Conservation (phyloP, 2,797 vertebrate species). For the Garrulus glandarius region DNA sequence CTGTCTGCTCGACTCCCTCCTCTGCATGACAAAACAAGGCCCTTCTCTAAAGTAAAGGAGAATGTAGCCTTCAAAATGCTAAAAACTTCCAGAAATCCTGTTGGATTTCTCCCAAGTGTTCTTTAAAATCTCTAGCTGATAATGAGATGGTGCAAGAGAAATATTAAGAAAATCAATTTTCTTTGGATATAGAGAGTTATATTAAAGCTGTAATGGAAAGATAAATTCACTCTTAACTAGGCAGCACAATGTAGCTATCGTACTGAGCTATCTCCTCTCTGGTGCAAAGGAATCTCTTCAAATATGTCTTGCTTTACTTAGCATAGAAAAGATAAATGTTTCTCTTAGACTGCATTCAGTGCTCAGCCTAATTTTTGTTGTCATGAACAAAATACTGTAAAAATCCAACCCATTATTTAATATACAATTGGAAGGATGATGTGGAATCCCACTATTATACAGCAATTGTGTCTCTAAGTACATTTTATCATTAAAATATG, state of each 20-base stretch:
- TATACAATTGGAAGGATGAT: neutral
- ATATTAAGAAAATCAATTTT: conserved; percentile 27
- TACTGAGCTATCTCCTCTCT: neutral
- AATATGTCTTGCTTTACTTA: neutral
- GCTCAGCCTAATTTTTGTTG: neutral
- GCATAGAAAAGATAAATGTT: conserved; percentile 7
- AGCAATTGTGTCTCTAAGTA: neutral
- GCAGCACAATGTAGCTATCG: neutral
- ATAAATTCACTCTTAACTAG: conserved; percentile 26
- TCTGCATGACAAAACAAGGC: fast-evolving
- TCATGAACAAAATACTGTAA: neutral
- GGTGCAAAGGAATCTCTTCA: neutral
- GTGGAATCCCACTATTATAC: neutral
- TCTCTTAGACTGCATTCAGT: neutral
- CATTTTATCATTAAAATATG: neutral
- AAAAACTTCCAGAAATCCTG: neutral
- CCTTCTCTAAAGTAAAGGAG: neutral
- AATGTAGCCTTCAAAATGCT: neutral
- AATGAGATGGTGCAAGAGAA: neutral
- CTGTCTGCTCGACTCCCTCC: fast-evolving
- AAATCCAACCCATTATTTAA: neutral
- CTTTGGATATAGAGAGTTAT: neutral
- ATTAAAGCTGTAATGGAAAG: conserved; percentile 16
- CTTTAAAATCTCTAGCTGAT: neutral
- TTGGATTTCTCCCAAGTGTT: conserved; percentile 2